Evolutionary conservation across 2,113 vertebrate genomes (phyloP).

Genomic region (Syrrhaptes paradoxus): DNA sequence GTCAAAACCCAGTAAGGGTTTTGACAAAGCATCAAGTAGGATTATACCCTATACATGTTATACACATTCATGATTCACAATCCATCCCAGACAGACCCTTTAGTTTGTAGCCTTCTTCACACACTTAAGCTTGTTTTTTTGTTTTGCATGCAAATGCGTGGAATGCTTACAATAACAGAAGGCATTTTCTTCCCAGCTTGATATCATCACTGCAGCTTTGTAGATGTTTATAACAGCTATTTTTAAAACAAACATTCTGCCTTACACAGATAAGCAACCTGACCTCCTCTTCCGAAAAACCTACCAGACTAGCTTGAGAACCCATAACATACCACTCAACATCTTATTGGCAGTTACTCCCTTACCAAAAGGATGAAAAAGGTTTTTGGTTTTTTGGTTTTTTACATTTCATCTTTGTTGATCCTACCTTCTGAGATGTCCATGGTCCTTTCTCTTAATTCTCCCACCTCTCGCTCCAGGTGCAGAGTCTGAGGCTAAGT

Average conservation of each 20-base stretch:
- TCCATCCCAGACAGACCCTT: not conserved
- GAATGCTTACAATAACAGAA: not conserved
- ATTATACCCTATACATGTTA: not conserved
- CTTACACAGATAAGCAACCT: not conserved
- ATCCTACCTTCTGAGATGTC: slow-evolving; percentile 73
- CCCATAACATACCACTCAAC: not conserved
- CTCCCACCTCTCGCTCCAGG: slow-evolving; percentile 71
- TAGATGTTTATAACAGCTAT: not conserved
- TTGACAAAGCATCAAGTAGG: not conserved
- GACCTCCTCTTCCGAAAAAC: not conserved
- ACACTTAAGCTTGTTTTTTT: not conserved
- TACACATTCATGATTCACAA: not conserved
- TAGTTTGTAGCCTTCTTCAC: not conserved
- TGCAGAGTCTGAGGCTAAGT: slow-evolving; percentile 73
- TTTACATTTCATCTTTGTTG: slow-evolving; percentile 48
- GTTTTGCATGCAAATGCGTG: not conserved
- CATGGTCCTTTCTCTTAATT: slow-evolving; percentile 73
- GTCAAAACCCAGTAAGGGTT: not conserved
- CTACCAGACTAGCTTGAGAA: not conserved
- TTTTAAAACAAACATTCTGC: slow-evolving; percentile 1
- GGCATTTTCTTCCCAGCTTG: not conserved
- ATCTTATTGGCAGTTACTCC: not conserved
- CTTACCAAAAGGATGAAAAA: not conserved
- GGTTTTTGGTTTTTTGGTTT: not conserved
- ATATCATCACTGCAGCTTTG: not conserved